Evolutionary conservation across 2,888 invertebrate species (phyloP).

Genomic region (Eupithecia inturbata): DNA sequence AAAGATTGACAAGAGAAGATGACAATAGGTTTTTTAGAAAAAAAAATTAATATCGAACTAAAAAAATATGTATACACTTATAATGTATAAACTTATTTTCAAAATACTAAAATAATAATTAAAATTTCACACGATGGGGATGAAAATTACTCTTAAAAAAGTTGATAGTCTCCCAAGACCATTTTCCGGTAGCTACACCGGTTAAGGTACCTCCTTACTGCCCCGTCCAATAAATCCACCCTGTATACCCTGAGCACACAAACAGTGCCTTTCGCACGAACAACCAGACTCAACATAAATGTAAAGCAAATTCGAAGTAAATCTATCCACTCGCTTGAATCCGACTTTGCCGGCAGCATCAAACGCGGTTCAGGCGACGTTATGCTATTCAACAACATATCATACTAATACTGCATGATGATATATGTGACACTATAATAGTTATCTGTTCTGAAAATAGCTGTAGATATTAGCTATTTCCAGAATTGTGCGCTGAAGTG

Average conservation of each 20-base stretch:
- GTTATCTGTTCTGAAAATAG: neutral
- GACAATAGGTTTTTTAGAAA: too few species aligned
- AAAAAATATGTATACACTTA: too few species aligned
- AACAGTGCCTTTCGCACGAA: conserved; percentile 12
- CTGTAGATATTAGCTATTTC: neutral
- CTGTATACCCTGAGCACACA: neutral
- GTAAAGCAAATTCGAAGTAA: conserved; percentile 12
- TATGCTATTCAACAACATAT: neutral
- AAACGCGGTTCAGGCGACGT: conserved; percentile 3
- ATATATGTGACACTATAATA: neutral
- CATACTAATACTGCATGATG: neutral
- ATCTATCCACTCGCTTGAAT: conserved; percentile 38
- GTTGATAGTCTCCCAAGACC: too few species aligned
- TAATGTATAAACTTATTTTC: too few species aligned
- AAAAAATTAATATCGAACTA: too few species aligned
- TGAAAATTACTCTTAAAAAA: too few species aligned
- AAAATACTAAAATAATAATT: too few species aligned
- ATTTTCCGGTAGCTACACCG: too few species aligned
- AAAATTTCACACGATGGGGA: too few species aligned
- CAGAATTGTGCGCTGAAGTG: neutral
- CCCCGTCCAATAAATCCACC: too few species aligned
- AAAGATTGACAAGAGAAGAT: too few species aligned
- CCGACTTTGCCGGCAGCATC: conserved; percentile 21
- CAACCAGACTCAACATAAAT: conserved; percentile 2
- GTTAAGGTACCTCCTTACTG: too few species aligned